Evolutionary conservation across 2,888 invertebrate species (phyloP).

Genomic region (Pyrocoelia pectoralis): DNA sequence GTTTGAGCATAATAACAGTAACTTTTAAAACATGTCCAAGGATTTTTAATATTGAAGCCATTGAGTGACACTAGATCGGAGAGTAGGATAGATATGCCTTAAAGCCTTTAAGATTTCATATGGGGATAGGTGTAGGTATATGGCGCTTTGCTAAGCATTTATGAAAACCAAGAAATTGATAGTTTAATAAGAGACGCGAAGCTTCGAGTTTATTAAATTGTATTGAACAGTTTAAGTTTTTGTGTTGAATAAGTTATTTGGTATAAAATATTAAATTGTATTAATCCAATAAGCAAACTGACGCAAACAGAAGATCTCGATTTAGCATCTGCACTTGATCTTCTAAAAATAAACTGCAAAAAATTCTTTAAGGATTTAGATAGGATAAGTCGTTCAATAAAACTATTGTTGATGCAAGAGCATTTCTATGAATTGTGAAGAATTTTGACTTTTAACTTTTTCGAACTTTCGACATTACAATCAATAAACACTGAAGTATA

Average conservation of each 20-base stretch:
- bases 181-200: slow-evolving; percentile 29
- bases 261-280: slow-evolving; percentile 36
- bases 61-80: no score
- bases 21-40: no score
- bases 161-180: slow-evolving; percentile 24
- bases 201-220: slow-evolving; percentile 30
- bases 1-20: no score
- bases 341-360: slow-evolving; percentile 40
- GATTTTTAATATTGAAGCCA: no score
- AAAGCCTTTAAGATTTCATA: no score
- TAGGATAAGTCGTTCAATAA: slow-evolving; percentile 37
- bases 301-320: slow-evolving; percentile 39
- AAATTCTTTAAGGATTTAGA: slow-evolving; percentile 39
- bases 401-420: slow-evolving; percentile 35
- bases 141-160: slow-evolving; percentile 16
- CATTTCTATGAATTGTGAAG: no score
- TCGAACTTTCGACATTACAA: no score
- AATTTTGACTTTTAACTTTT: no score
- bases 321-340: slow-evolving; percentile 38
- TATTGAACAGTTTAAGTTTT: slow-evolving; percentile 30
- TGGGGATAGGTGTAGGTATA: slow-evolving; percentile 12
- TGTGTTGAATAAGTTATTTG: slow-evolving; percentile 35
- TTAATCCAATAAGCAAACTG: slow-evolving; percentile 39
- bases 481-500: no score
- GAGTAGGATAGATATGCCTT: no score